phyloP scores from a whole-genome alignment of 1,140 invertebrate genomes.

The Trypoxylus dichotomus region DNA sequence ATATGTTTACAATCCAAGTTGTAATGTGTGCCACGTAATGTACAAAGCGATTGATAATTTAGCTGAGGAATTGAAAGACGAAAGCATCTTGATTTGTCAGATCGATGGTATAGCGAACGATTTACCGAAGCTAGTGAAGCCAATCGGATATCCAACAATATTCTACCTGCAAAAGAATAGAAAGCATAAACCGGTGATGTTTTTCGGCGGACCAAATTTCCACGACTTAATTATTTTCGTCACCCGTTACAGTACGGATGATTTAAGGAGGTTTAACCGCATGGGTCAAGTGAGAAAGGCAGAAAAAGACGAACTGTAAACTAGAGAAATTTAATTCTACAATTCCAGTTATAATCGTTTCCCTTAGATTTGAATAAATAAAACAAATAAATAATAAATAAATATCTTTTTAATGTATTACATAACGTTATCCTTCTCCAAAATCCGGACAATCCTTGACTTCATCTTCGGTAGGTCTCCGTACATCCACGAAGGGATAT shows the following conservation, averaged over 20 bases:
- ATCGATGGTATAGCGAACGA: neutral
- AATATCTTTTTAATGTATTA: neutral
- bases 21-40: neutral
- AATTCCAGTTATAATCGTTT: neutral
- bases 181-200: neutral
- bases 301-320: neutral
- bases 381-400: neutral
- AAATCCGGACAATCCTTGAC: neutral
- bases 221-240: neutral
- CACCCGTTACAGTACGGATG: neutral
- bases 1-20: neutral
- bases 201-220: neutral
- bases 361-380: neutral
- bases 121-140: neutral
- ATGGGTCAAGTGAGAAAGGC: neutral
- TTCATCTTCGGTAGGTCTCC: neutral
- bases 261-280: neutral
- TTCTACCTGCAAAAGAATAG: neutral
- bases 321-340: neutral
- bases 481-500: too few relatives aligned
- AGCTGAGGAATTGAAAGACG: neutral
- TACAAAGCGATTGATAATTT: neutral
- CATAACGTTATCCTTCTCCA: neutral
- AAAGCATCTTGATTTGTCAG: neutral
- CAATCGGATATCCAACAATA: neutral